Evolutionary conservation across 2,113 vertebrate genomes (phyloP).

Genomic region (Poecilia latipinna): DNA sequence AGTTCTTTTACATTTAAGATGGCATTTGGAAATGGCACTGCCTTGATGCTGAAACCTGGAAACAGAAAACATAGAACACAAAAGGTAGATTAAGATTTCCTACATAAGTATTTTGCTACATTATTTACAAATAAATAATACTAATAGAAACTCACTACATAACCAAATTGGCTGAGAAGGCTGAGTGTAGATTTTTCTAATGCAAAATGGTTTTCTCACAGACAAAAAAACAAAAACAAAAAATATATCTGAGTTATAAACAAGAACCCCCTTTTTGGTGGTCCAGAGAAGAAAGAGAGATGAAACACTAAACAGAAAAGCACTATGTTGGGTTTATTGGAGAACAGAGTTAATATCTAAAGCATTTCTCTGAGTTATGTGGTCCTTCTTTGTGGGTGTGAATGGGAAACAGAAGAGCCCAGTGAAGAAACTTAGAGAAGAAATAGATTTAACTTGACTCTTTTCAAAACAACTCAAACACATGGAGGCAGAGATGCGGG

Average conservation of each 20-base stretch:
- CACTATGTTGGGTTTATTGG: slow-evolving; percentile 34
- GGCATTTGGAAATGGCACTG: slow-evolving; percentile 95
- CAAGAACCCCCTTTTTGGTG: slow-evolving; percentile 50
- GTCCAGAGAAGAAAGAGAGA: slow-evolving; percentile 52
- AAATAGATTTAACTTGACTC: slow-evolving; percentile 39
- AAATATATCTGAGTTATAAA: slow-evolving; percentile 43
- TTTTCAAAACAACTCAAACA: slow-evolving; percentile 45
- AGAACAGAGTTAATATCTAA: slow-evolving; percentile 23
- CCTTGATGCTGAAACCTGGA: slow-evolving; percentile 98
- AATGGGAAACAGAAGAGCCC: slow-evolving; percentile 18
- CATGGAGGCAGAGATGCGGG: slow-evolving; percentile 25
- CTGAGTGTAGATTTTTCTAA: slow-evolving; percentile 49
- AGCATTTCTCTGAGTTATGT: slow-evolving; percentile 45
- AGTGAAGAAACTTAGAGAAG: slow-evolving; percentile 29
- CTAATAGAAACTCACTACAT: slow-evolving; percentile 4
- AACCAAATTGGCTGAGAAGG: slow-evolving; percentile 25
- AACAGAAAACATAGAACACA: slow-evolving; percentile 15
- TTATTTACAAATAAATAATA: background rate
- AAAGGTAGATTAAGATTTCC: slow-evolving; percentile 11
- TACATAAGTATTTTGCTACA: slow-evolving; percentile 24
- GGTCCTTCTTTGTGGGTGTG: slow-evolving; percentile 40
- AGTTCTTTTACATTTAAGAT: slow-evolving; percentile 99
- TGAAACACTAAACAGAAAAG: slow-evolving; percentile 34
- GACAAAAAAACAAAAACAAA: slow-evolving; percentile 36
- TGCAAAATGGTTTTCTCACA: slow-evolving; percentile 44